Evolutionary conservation across 2,113 vertebrate genomes (phyloP).

Genomic region (Tapirus terrestris): DNA sequence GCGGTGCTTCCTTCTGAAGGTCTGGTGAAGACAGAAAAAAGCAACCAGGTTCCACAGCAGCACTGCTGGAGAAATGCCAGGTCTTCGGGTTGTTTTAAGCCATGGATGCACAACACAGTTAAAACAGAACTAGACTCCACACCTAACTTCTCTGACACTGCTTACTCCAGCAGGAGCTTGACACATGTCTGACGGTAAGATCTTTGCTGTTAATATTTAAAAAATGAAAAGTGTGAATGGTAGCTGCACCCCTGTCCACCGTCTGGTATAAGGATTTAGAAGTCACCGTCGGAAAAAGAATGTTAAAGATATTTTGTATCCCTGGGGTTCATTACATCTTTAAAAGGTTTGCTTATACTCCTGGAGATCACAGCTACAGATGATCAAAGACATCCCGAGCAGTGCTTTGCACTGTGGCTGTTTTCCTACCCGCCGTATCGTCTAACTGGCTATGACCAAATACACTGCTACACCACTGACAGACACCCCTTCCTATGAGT

Average conservation of each 20-base stretch:
- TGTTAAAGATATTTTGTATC: neutral
- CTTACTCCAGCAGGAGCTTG: neutral
- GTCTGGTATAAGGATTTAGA: neutral
- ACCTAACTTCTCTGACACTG: rapidly evolving
- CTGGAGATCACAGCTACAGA: neutral
- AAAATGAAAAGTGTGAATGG: neutral
- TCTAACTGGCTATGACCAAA: no score
- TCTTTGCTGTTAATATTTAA: neutral
- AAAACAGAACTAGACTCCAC: neutral
- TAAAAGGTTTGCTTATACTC: neutral
- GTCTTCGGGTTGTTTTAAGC: neutral
- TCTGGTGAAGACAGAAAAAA: neutral
- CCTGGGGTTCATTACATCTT: neutral
- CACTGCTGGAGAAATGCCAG: neutral
- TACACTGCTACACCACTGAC: rapidly evolving
- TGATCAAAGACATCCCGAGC: neutral
- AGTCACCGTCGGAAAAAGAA: neutral
- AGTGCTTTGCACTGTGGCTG: neutral
- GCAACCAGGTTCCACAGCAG: neutral
- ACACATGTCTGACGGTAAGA: rapidly evolving
- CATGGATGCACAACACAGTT: rapidly evolving
- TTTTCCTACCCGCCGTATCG: neutral
- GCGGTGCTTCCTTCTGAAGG: neutral
- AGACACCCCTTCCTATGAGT: rapidly evolving
- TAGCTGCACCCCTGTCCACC: rapidly evolving